Evolutionary conservation across 64 coral and sea anemone species (phyloP).

Genomic region (Montipora cactus): DNA sequence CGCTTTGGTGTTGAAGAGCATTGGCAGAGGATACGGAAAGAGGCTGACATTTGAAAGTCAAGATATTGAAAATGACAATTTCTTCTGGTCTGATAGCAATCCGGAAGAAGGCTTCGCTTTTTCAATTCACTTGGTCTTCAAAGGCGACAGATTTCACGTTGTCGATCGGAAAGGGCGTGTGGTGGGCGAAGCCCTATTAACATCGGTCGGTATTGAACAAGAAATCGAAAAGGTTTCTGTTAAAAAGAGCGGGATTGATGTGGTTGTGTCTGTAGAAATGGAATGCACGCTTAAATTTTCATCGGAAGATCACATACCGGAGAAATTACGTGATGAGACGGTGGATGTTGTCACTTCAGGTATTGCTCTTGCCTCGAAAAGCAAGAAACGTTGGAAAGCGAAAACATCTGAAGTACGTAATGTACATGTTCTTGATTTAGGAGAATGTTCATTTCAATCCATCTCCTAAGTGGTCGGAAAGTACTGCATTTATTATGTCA

Average conservation of each 20-base stretch:
- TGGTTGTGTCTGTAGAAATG: conserved; percentile 39
- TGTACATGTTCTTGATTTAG: conserved; percentile 32
- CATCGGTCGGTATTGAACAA: background rate
- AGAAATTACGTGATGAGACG: conserved; percentile 9
- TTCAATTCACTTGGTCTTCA: conserved; percentile 62
- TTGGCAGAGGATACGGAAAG: conserved; percentile 84
- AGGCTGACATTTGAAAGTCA: conserved; percentile 88
- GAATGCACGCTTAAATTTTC: conserved; percentile 16
- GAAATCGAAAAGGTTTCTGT: background rate
- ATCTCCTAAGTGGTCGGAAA: background rate
- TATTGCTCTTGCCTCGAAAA: background rate
- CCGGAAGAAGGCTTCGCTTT: conserved; percentile 81
- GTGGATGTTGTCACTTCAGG: background rate
- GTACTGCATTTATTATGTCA: no score
- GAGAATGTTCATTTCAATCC: background rate
- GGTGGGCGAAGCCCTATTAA: conserved; percentile 15
- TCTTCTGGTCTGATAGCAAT: conserved; percentile 96
- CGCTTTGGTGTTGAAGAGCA: conserved; percentile 55
- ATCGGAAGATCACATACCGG: conserved; percentile 9
- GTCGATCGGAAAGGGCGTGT: conserved; percentile 39
- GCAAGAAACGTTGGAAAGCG: background rate
- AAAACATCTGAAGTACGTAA: conserved; percentile 10
- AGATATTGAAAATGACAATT: conserved; percentile 80
- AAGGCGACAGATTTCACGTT: conserved; percentile 66
- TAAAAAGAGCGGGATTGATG: background rate